Evolutionary conservation across 2,888 invertebrate genomes (phyloP).

Genomic region (Pachycephus smyrnensis): DNA sequence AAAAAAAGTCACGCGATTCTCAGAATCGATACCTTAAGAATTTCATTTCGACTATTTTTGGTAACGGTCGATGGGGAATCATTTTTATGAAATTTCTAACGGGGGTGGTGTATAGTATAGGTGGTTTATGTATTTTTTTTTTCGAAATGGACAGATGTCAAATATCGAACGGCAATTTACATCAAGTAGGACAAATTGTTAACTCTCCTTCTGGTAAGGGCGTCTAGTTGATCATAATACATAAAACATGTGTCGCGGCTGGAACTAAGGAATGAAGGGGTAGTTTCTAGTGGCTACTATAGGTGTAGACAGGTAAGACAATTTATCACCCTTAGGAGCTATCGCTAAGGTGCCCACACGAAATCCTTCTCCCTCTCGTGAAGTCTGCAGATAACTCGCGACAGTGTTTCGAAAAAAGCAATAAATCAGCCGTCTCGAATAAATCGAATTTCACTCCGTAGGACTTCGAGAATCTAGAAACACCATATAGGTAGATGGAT

Average conservation of each 20-base stretch:
- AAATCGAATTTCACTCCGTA: slow-evolving; percentile 10
- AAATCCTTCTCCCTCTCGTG: slow-evolving; percentile 16
- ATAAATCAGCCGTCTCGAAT: slow-evolving; percentile 21
- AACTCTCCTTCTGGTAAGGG: background rate
- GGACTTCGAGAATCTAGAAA: background rate
- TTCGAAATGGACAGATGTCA: background rate
- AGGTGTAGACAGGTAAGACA: slow-evolving; percentile 19
- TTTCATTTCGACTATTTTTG: background rate
- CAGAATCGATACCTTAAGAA: background rate
- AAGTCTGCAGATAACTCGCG: slow-evolving; percentile 17
- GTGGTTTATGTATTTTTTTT: background rate
- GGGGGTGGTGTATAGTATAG: background rate
- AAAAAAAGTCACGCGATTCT: background rate
- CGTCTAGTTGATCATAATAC: slow-evolving; percentile 11
- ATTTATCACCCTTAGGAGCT: slow-evolving; percentile 22
- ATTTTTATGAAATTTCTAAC: background rate
- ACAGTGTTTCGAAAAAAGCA: slow-evolving; percentile 21
- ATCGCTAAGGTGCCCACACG: slow-evolving; percentile 13
- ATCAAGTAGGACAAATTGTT: background rate
- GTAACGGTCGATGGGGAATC: background rate
- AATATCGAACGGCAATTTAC: background rate
- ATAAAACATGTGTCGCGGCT: slow-evolving; percentile 16
- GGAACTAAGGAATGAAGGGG: slow-evolving; percentile 13
- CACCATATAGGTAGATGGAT: background rate
- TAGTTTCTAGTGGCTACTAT: slow-evolving; percentile 8